Evolutionary conservation across 2,113 vertebrate species (phyloP).

Genomic region (Sphyrna mokarran): DNA sequence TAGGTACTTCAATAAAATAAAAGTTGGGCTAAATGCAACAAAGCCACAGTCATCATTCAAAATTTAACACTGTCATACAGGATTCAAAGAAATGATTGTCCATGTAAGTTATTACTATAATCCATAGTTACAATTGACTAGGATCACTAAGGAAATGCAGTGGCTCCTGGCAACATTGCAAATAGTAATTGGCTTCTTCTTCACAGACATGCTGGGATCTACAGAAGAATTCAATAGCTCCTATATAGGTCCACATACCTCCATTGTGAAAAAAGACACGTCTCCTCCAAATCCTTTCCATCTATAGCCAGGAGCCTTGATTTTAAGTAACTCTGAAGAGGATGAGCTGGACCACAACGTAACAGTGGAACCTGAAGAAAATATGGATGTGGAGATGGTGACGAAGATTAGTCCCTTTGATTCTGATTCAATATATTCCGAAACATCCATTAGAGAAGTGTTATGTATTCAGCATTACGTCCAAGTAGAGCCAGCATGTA

Average conservation of each 20-base stretch:
- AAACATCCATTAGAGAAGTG: slow-evolving; percentile 26
- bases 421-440: slow-evolving; percentile 32
- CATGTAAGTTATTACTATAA: neutral
- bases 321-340: slow-evolving; percentile 5
- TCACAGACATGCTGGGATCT: neutral
- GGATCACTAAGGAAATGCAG: neutral
- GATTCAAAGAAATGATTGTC: neutral
- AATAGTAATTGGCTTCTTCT: slow-evolving; percentile 10
- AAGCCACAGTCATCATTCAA: neutral
- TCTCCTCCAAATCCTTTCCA: slow-evolving; percentile 29
- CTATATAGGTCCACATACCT: slow-evolving; percentile 28
- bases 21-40: neutral
- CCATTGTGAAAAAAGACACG: slow-evolving; percentile 20
- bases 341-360: slow-evolving; percentile 20
- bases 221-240: slow-evolving; percentile 23
- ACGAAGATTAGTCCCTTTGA: slow-evolving; percentile 20
- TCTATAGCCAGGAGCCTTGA: slow-evolving; percentile 17
- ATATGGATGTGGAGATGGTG: slow-evolving; percentile 30
- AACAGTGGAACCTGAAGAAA: slow-evolving; percentile 33
- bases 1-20: neutral
- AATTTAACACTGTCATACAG: neutral
- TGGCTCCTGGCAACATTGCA: neutral
- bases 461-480: slow-evolving; percentile 1
- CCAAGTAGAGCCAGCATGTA: neutral
- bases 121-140: neutral